Evolutionary conservation across 2,797 vertebrate species (phyloP), one percentile per base, ranked within the genome.

Genomic region (Yasuhikotakia modesta): DNA sequence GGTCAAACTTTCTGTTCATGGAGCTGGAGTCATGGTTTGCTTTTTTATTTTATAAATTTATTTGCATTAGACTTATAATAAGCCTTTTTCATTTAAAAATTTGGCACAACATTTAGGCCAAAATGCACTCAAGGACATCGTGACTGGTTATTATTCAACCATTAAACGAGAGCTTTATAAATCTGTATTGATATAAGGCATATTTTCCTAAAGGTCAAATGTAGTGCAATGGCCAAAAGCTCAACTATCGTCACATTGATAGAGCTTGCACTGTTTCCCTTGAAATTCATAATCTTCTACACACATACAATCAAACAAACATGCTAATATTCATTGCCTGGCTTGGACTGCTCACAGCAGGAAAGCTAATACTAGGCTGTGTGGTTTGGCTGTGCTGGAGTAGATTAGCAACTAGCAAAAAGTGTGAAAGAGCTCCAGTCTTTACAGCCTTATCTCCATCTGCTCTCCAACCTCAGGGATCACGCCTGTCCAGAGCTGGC

Each of bases 341-440:
- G 39, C 67, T 8, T 65, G 64, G 0, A 13, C 61, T 70, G 14
- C 66, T 85, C 82, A 79, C 86, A 86, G 81, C 85, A 89, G 87
- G 80, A 90, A 88, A 86, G 87, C 87, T 90, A 88, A 91, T 91
- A 88, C 87, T 89, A 80, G 83, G 73, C 61, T 86, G 83, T 87
- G 81, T 89, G 86, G 77, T 84, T 87, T 83, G 83, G 84, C 73
- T 80, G 84, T 73, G 39, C 84, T 58, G 52, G 80, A 68, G 58
- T 63, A 82, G 87, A 90, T 90, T 91, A 88, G 80, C 70, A 48
- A 76, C 79, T 75, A 58, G 81, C 0, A 14, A 63, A 46, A 73
- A 45, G 84, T 83, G 84, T 90, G 87, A 91, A 90, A 89, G 87
- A 84, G 70, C 22, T 63, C 63, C 76, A 86, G 85, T 87, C 86